Base-by-base conservation (phyloP, 2,888 invertebrate genomes). In the Teleogryllus oceanicus region DNA sequence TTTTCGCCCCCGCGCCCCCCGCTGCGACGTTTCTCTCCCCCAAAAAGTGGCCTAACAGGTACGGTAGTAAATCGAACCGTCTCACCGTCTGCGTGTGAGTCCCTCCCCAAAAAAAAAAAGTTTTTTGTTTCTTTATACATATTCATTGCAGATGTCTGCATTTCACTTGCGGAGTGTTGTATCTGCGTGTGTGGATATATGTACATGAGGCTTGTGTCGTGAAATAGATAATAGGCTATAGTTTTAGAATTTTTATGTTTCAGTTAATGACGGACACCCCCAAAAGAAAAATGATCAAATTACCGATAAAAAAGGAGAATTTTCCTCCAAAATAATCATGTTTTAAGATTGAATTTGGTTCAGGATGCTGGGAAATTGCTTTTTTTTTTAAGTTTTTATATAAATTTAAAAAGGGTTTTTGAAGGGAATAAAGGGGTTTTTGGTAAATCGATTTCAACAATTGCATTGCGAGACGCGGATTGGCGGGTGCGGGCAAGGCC, bases 151-250 rank as follows among this genome's bases (percentile, higher is more conserved):
- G 62, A 62, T 13, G 62, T 62, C 62, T 62, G 62, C 62, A 62
- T 62, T 62, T 62, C 62, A 62, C 16, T 62, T 62, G 62, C 62
- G 62, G 62, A 62, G 62, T 62, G 62, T 62, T 62, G n/a, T 37
- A 62, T 62, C 62, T 62, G 62, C 62, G 13, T 62, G 62, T 62
- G 62, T 62, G n/a, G n/a, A 62, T n/a, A 62, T 62, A 62, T 62
- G 62, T 62, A 62, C 62, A 62, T 62, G 62, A 62, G 62, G 62
- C 62, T 62, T 62, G 62, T 62, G 62, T 62, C 62, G 62, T 62
- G 62, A 62, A 62, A 18, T 13, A 62, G 62, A 62, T 62, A 62
- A 62, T 62, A 62, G n/a, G 62, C n/a, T 62, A 62, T 62, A 18
- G 62, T 62, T n/a, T n/a, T 62, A 62, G 16, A 62, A 62, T 62